Base-by-base conservation (phyloP, 2,888 invertebrate species). In the Dyspetes luteomarginatus region DNA sequence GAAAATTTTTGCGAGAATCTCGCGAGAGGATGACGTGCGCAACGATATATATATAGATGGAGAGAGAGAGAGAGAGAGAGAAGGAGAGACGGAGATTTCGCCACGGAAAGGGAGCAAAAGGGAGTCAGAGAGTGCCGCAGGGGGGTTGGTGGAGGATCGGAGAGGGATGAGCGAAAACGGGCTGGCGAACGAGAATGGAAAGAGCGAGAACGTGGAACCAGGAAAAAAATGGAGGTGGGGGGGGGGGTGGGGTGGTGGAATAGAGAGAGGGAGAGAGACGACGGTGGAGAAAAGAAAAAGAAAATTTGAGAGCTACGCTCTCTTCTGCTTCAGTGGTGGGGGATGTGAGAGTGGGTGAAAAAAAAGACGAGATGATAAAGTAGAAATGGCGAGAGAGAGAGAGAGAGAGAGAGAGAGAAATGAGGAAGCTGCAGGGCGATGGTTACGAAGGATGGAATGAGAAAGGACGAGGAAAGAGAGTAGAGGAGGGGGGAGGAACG, bases 1-100 rank as follows among this genome's bases (percentile, higher is more conserved):
- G 82, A 90, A 90, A 89, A 90, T 88, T 90, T 90, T 89, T 86
- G 86, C 88, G 89, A 90, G 84, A 45, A 30, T 64, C 73, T 62
- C 64, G 55, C 55, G 55, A 83, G 85, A 85, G 82, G 85, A 82
- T 69, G 77, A 79, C 74, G 69, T 43, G 72, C 72, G 48, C 76
- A 67, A n/a, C 62, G 72, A 67, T 69, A 75, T 30, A 36, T 56
- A 55, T 69, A 71, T 45, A n/a, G 69, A 67, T 17, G 50, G 28
- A 52, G 56, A 22, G 52, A 15, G n/a, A 55, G 82, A 24, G 81
- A 77, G 67, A 74, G 78, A 30, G 62, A 83, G 84, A 84, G 83
- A 83, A 52, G 76, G 72, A 83, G 75, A 62, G 69, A 71, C 64
- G 75, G 74, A 68, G 72, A 72, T 62, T 50, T 73, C 52, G 82